Evolutionary conservation across 2,888 invertebrate genomes (phyloP), one percentile per base, ranked within the genome.

Genomic region (Catocala sponsa): DNA sequence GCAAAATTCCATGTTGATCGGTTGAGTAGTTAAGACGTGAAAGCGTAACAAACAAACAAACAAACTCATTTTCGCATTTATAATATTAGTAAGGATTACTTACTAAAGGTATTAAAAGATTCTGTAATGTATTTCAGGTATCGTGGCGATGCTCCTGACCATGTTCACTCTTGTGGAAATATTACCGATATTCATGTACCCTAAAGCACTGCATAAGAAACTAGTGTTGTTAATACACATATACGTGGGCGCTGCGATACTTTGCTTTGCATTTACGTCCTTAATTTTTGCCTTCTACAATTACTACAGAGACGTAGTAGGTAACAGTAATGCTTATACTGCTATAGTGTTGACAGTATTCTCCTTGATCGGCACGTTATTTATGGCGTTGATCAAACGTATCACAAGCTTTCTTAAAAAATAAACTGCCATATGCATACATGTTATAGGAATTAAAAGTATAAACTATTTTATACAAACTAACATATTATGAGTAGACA

Each of bases 151-250:
- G 76, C 5, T 88, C 4, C 66, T 87, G 4, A 86, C 89, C 0
- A 10, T 79, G 2, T 25, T 86, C 0, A 89, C 83, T 65, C 76
- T 91, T 1, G 42, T 87, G 15, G 88, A 86, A 46, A 90, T 87
- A 33, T 10, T 86, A 0, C n/a, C 79, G 42, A 82, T 85, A 53
- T 72, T 88, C 2, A 9, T 80, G 10, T 78, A 74, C 33, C 63
- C 76, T 5, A 57, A 55, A 2, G 65, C 63, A 15, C 25, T 74
- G 1, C 78, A 62, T 11, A 51, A 62, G 0, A 50, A 68, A 11
- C 42, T 79, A 0, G 63, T 74, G 2, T 84, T 74, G 63, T 61
- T 78, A 2, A 10, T 76, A 0, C 89, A 91, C 49, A 61, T 80
- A 0, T 74, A 74, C 50, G 25, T 84, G 0, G 85, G 85, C 0